Conservation (phyloP, 1,140 invertebrate genomes). For the Lepidurus packardi region DNA sequence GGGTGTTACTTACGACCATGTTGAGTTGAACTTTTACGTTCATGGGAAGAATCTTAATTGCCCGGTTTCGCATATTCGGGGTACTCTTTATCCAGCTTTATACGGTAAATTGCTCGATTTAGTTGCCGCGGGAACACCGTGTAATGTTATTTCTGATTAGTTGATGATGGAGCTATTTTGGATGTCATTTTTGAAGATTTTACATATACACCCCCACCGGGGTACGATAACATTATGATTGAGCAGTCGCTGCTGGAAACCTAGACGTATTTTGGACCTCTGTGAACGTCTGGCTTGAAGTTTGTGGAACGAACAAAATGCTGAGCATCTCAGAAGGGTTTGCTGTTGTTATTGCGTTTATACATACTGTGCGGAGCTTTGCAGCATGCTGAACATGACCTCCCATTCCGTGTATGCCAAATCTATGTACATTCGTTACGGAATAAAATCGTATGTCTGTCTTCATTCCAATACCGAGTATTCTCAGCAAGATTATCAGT, state of each 20-base stretch:
- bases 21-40: slow-evolving; percentile 91
- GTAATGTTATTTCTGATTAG: slow-evolving; percentile 52
- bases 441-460: neutral
- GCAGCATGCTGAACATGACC: neutral
- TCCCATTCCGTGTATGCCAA: slow-evolving; percentile 8
- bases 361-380: neutral
- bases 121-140: neutral
- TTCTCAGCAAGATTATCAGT: no score
- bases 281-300: neutral
- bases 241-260: slow-evolving; percentile 90
- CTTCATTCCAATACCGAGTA: neutral
- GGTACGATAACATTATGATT: slow-evolving; percentile 93
- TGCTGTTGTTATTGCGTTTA: neutral
- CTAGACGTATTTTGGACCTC: neutral
- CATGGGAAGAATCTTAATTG: slow-evolving; percentile 83
- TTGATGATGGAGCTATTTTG: slow-evolving; percentile 93
- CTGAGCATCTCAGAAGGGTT: neutral
- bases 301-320: neutral
- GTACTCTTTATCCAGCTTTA: slow-evolving; percentile 84
- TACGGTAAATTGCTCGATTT: slow-evolving; percentile 63
- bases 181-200: slow-evolving; percentile 91
- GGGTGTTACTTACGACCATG: slow-evolving; percentile 91
- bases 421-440: neutral
- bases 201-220: slow-evolving; percentile 70
- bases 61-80: slow-evolving; percentile 80